Conservation (phyloP, 53 echinoderm and acorn worm species). For the Stichopus horrens region DNA sequence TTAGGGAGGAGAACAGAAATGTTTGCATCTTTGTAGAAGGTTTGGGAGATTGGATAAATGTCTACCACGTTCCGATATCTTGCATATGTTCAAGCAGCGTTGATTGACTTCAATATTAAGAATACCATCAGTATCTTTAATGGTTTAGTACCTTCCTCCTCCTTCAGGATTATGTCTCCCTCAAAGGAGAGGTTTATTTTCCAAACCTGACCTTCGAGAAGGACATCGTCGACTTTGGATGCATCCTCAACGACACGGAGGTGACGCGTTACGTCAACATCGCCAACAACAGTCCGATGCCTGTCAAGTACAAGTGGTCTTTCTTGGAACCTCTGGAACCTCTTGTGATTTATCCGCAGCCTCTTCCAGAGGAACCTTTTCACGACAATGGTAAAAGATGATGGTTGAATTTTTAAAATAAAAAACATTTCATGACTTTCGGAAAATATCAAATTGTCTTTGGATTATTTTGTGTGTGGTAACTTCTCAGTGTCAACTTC, state of each 20-base stretch:
- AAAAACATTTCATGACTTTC: too few relatives aligned
- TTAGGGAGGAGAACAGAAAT: too few relatives aligned
- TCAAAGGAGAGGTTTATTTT: slow-evolving; percentile 95
- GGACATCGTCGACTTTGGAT: slow-evolving; percentile 92
- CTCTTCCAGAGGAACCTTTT: slow-evolving; percentile 56
- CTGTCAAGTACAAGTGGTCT: slow-evolving; percentile 92
- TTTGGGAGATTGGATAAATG: too few relatives aligned
- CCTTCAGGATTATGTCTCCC: slow-evolving; percentile 85
- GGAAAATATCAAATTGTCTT: too few relatives aligned
- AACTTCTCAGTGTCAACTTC: neutral
- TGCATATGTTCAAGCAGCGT: too few relatives aligned
- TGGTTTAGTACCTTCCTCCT: neutral
- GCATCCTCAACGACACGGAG: slow-evolving; percentile 98
- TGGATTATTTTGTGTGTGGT: neutral
- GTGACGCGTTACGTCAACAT: slow-evolving; percentile 97
- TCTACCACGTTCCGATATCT: too few relatives aligned
- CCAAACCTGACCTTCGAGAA: slow-evolving; percentile 98
- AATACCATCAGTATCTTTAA: too few relatives aligned
- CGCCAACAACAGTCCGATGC: slow-evolving; percentile 97
- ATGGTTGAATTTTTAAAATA: neutral
- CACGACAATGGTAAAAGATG: slow-evolving; percentile 47
- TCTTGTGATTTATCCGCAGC: slow-evolving; percentile 80
- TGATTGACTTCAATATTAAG: too few relatives aligned
- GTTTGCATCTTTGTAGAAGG: too few relatives aligned
- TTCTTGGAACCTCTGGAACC: slow-evolving; percentile 88